A percentile compares a stretch with the other conserved stretches of the same genome.
Conservation (phyloP, 1,140 invertebrate genomes). For the Dreissena polymorpha region DNA sequence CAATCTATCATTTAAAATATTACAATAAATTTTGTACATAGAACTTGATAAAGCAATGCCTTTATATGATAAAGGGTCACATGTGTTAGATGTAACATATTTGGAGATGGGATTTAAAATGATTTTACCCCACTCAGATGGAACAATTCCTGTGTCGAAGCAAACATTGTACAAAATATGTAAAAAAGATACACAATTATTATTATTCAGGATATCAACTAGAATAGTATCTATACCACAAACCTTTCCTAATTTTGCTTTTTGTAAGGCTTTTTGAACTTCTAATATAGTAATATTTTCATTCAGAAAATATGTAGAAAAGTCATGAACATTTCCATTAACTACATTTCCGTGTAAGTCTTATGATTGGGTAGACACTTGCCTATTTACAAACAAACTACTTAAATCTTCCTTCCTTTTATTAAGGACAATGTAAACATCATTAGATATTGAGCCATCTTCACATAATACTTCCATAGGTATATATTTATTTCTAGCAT, state of each 20-base stretch:
- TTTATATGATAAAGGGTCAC: conserved; percentile 20
- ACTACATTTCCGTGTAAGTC: neutral
- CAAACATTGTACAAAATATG: conserved; percentile 1
- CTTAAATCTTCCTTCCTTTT: conserved; percentile 21
- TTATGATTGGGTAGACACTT: no score
- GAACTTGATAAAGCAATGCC: conserved; percentile 16
- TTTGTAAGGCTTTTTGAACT: neutral
- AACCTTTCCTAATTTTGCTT: neutral
- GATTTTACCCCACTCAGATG: neutral
- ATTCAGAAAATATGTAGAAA: neutral
- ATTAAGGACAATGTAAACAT: neutral
- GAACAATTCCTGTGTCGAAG: conserved; percentile 7
- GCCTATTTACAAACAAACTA: neutral
- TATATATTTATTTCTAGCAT: neutral
- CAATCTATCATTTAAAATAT: conserved; percentile 18
- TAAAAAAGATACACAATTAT: neutral
- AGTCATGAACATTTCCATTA: neutral
- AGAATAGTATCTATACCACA: conserved; percentile 6
- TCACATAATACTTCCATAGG: conserved; percentile 15
- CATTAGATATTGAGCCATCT: neutral
- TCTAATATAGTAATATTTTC: neutral
- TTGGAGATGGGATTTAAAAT: conserved; percentile 41
- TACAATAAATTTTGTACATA: conserved; percentile 31
- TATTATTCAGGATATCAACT: neutral
- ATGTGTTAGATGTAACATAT: neutral